Evolutionary conservation across 1,140 invertebrate species (phyloP).

Genomic region (Rhyacophila brunnea): DNA sequence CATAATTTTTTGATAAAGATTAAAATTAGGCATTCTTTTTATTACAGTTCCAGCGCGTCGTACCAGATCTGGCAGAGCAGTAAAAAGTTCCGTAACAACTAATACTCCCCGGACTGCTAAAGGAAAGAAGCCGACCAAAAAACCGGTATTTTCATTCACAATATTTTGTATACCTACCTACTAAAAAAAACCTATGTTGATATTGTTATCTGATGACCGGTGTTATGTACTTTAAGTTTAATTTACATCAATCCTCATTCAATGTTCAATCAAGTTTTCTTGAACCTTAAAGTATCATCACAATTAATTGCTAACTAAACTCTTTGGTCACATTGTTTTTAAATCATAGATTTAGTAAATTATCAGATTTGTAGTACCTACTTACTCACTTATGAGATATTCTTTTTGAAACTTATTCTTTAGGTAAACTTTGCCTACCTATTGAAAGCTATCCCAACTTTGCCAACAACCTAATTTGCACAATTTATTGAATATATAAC

Average conservation of each 20-base stretch:
- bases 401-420: no score
- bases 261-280: background rate
- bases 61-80: slow-evolving; percentile 10
- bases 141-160: slow-evolving; percentile 12
- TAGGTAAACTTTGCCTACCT: no score
- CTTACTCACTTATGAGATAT: no score
- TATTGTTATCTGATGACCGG: background rate
- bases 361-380: no score
- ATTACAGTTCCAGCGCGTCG: slow-evolving; percentile 13
- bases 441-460: no score
- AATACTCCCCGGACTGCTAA: background rate
- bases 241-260: background rate
- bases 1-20: background rate
- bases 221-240: background rate
- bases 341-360: no score
- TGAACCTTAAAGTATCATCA: background rate
- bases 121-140: slow-evolving; percentile 8
- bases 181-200: background rate
- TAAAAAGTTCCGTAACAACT: slow-evolving; percentile 9
- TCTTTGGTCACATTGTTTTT: no score
- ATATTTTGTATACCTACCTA: background rate
- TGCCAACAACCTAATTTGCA: no score
- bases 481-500: no score
- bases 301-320: no score
- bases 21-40: slow-evolving; percentile 4